phyloP scores from a whole-genome alignment of 2,888 invertebrate genomes.

The Hirtodrosophila duncani region DNA sequence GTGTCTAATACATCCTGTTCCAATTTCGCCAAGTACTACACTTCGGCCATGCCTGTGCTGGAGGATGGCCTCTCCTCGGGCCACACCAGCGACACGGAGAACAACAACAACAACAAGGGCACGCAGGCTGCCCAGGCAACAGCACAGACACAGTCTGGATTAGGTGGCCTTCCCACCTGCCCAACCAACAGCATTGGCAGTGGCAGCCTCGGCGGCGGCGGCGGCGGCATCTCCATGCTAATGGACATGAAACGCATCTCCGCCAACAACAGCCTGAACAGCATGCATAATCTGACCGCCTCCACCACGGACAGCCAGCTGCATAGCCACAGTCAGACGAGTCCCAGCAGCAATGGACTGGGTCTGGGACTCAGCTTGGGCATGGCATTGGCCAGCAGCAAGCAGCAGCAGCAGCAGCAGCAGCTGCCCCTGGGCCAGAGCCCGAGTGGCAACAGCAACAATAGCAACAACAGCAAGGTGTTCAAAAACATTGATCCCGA shows the following conservation, averaged over 20 bases:
- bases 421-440: slow-evolving; percentile 74
- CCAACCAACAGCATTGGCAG: slow-evolving; percentile 42
- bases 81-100: slow-evolving; percentile 94
- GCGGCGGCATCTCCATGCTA: slow-evolving; percentile 75
- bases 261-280: slow-evolving; percentile 73
- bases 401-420: slow-evolving; percentile 27
- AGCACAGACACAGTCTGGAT: slow-evolving; percentile 4
- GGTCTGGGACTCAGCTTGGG: too few relatives aligned
- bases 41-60: slow-evolving; percentile 91
- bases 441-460: slow-evolving; percentile 71
- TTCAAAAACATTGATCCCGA: slow-evolving; percentile 80
- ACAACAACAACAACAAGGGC: slow-evolving; percentile 79
- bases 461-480: slow-evolving; percentile 74
- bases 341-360: slow-evolving; percentile 69
- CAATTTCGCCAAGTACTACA: slow-evolving; percentile 84
- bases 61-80: slow-evolving; percentile 97
- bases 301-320: slow-evolving; percentile 53
- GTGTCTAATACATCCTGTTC: slow-evolving; percentile 81
- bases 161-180: too few relatives aligned
- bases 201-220: slow-evolving; percentile 54
- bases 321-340: slow-evolving; percentile 55
- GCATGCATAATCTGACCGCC: slow-evolving; percentile 66
- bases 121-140: slow-evolving; percentile 28
- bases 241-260: slow-evolving; percentile 77
- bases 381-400: too few relatives aligned